These are phyloP conservation scores for Eristalis pertinax DNA, from an alignment of 2,888 invertebrate genomes.

Conservation along the genomic window DNA sequence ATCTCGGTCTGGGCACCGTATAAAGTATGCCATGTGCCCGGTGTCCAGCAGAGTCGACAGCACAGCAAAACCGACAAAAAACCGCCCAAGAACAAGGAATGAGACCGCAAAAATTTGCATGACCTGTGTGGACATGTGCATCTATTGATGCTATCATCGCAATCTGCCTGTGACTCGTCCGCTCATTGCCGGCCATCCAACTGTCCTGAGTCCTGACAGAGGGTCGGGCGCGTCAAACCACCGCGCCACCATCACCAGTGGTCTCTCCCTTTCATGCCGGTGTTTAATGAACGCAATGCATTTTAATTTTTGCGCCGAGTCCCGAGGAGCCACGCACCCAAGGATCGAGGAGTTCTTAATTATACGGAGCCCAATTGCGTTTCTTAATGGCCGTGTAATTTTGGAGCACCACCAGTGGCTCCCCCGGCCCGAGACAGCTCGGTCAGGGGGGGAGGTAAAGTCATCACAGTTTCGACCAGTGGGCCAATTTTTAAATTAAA, in stretches of 20 bases:
- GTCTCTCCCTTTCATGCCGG: not conserved
- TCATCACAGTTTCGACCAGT: conserved; percentile 42
- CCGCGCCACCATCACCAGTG: conserved; percentile 29
- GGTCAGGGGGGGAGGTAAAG: not conserved
- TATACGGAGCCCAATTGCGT: conserved; percentile 63
- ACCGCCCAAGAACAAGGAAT: conserved; percentile 39
- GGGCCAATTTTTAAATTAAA: conserved; percentile 37
- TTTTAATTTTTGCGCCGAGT: conserved; percentile 59
- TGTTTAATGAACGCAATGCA: conserved; percentile 54
- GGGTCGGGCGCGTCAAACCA: conserved; percentile 60
- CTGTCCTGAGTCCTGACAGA: conserved; percentile 43
- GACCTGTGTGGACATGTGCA: conserved; percentile 70
- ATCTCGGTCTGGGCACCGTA: not conserved
- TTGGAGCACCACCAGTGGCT: conserved; percentile 21
- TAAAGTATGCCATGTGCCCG: conserved; percentile 50
- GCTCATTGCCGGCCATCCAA: conserved; percentile 1
- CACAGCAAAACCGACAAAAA: conserved; percentile 19
- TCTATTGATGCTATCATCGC: conserved; percentile 63
- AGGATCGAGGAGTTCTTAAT: conserved; percentile 55
- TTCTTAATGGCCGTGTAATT: conserved; percentile 70
- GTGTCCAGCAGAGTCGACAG: conserved; percentile 4
- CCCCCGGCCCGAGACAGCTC: not conserved
- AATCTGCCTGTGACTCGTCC: conserved; percentile 33
- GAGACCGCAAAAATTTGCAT: conserved; percentile 71
- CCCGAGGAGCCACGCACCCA: not conserved